These are phyloP conservation scores for Xiphorhynchus erythropygius DNA, from an alignment of 2,797 vertebrate species.

Conservation along the genomic window DNA sequence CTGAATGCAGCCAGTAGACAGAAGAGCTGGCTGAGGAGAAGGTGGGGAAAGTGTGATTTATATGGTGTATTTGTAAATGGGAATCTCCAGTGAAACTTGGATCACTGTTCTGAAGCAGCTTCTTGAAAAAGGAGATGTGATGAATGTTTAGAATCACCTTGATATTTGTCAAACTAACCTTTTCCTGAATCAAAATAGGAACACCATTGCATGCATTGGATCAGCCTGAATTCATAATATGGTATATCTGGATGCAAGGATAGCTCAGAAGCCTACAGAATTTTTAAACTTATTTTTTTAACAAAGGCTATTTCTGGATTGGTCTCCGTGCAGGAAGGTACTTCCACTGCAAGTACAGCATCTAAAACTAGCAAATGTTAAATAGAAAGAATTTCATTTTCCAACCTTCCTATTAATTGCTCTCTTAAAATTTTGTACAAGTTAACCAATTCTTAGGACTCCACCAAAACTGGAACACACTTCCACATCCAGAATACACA, in stretches of 20 bases:
- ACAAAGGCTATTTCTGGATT: neutral
- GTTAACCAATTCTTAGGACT: slow-evolving; percentile 33
- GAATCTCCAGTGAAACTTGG: neutral
- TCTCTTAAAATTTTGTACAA: slow-evolving; percentile 38
- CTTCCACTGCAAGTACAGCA: neutral
- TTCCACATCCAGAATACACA: neutral
- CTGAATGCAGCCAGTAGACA: neutral
- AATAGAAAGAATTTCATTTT: neutral
- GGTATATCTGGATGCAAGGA: neutral
- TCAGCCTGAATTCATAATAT: neutral
- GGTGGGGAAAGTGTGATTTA: slow-evolving; percentile 3
- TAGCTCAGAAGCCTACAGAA: neutral
- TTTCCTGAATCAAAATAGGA: neutral
- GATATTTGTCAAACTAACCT: neutral
- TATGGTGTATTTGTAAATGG: rapidly evolving
- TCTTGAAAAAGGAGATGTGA: neutral
- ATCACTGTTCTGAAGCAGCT: neutral
- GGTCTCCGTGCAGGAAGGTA: neutral
- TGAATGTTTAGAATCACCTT: neutral
- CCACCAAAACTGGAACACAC: neutral
- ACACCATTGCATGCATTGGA: neutral
- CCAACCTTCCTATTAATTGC: neutral
- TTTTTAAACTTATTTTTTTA: neutral
- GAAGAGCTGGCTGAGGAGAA: neutral
- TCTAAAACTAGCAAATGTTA: neutral